Conservation (phyloP, 2,113 vertebrate species). For the Amblyopsis rosae region DNA sequence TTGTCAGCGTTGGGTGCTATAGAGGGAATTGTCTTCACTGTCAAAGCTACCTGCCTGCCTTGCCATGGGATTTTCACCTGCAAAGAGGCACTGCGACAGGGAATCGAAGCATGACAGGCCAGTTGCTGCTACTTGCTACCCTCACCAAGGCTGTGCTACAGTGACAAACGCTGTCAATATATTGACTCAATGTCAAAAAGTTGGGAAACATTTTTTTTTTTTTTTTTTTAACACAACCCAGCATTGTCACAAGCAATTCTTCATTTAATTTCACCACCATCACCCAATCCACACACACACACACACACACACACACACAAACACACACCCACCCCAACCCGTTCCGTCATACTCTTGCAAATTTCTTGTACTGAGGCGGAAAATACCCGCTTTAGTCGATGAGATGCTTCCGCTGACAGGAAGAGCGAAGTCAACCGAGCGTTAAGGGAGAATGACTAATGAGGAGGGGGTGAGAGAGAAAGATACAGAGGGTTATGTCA, state of each 20-base stretch:
- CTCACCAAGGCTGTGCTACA: slow-evolving; percentile 55
- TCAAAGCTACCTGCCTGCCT: slow-evolving; percentile 45
- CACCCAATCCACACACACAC: background rate
- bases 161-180: slow-evolving; percentile 78
- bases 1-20: slow-evolving; percentile 20
- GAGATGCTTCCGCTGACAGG: slow-evolving; percentile 61
- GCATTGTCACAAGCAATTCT: slow-evolving; percentile 50
- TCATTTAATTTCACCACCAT: slow-evolving; percentile 47
- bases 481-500: slow-evolving; percentile 55
- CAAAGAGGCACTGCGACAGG: slow-evolving; percentile 43
- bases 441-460: slow-evolving; percentile 61
- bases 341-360: slow-evolving; percentile 45
- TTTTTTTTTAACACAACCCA: slow-evolving; percentile 60
- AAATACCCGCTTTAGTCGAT: slow-evolving; percentile 73
- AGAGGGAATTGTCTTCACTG: slow-evolving; percentile 37
- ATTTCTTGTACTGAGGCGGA: slow-evolving; percentile 65
- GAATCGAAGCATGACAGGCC: slow-evolving; percentile 58
- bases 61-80: slow-evolving; percentile 52
- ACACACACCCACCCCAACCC: background rate
- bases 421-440: slow-evolving; percentile 64
- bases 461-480: slow-evolving; percentile 63
- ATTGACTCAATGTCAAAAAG: slow-evolving; percentile 76
- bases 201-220: slow-evolving; percentile 71
- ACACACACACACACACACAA: too few species aligned
- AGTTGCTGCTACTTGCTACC: slow-evolving; percentile 27